These are phyloP conservation scores for Morone saxatilis DNA, from an alignment of 2,113 vertebrate genomes.

Conservation along the genomic window DNA sequence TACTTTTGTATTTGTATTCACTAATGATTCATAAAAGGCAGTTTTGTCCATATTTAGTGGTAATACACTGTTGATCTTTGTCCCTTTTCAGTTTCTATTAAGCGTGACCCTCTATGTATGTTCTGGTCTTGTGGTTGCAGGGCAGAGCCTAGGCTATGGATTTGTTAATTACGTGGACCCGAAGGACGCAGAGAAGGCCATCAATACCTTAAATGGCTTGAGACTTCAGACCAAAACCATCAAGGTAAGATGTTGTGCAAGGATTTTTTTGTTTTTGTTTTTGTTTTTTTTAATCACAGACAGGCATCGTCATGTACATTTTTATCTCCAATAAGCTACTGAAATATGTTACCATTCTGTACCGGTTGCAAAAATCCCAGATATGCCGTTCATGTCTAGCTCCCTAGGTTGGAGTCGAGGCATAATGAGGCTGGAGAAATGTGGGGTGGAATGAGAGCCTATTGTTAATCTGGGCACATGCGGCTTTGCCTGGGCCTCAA, in stretches of 20 bases:
- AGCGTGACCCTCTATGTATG: background rate
- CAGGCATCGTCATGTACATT: background rate
- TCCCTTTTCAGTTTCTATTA: background rate
- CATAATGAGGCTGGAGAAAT: constrained; percentile 66
- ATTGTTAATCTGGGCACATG: constrained; percentile 81
- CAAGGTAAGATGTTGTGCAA: constrained; percentile 87
- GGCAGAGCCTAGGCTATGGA: constrained; percentile 97
- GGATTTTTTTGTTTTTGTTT: background rate
- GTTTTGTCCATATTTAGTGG: background rate
- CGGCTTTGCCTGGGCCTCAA: constrained; percentile 66
- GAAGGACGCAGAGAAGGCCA: constrained; percentile 98
- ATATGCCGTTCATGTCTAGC: constrained; percentile 7
- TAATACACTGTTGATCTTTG: background rate
- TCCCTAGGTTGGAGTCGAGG: constrained; percentile 41
- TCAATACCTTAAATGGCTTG: constrained; percentile 97
- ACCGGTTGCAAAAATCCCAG: constrained; percentile 10
- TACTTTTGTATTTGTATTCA: background rate
- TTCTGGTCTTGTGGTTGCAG: constrained; percentile 78
- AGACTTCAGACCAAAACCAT: constrained; percentile 99
- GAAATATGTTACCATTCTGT: background rate
- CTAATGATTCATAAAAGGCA: background rate
- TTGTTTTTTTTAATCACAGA: background rate
- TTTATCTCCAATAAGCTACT: background rate
- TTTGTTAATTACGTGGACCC: constrained; percentile 99
- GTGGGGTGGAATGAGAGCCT: constrained; percentile 65